phyloP scores from a whole-genome alignment of 1,140 invertebrate species.

The Cryptotermes secundus region DNA sequence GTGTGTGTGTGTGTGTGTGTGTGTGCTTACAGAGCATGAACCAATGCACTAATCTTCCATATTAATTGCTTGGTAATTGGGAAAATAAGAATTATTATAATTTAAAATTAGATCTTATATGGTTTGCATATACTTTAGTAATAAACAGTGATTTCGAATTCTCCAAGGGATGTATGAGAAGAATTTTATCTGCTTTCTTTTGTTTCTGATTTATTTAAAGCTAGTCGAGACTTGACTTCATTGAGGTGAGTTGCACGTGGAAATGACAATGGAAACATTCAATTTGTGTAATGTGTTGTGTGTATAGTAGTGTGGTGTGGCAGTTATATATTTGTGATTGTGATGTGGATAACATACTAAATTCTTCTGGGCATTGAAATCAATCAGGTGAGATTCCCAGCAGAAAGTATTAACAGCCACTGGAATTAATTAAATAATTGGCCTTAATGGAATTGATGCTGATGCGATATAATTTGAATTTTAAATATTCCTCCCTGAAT shows the following conservation, averaged over 20 bases:
- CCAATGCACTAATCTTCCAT: too few relatives aligned
- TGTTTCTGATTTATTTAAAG: background rate
- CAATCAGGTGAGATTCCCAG: background rate
- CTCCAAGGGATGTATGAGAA: background rate
- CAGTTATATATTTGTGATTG: background rate
- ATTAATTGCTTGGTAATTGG: too few relatives aligned
- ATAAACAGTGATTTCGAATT: background rate
- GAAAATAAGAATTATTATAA: too few relatives aligned
- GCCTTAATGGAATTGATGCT: background rate
- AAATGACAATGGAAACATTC: background rate
- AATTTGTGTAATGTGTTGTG: background rate
- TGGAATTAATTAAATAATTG: background rate
- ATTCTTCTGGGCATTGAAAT: background rate
- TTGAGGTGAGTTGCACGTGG: background rate
- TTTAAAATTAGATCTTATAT: too few relatives aligned
- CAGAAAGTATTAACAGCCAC: background rate
- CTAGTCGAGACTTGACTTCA: background rate
- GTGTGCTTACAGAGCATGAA: too few relatives aligned
- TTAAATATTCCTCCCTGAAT: background rate
- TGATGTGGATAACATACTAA: background rate
- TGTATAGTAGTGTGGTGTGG: background rate
- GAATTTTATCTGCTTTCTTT: background rate
- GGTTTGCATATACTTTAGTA: too few relatives aligned
- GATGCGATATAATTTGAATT: background rate
- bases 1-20: too few relatives aligned